phyloP scores from a whole-genome alignment of 1,140 invertebrate genomes.

The Drosophila carrolli region DNA sequence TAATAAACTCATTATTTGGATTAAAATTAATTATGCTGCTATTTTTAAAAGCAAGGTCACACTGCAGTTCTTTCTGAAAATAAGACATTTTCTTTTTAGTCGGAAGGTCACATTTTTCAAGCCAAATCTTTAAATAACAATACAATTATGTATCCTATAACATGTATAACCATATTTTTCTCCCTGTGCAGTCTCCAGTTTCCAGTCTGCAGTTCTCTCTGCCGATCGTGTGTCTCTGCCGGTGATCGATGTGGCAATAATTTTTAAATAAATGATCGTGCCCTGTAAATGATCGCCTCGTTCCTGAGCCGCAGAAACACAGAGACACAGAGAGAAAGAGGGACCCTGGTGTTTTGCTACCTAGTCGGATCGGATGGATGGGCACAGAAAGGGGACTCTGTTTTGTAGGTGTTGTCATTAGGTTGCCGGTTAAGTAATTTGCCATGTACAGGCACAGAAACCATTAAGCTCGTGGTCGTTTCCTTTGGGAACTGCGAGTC shows the following conservation, averaged over 20 bases:
- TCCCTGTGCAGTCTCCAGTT: slow-evolving; percentile 15
- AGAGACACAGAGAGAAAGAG: slow-evolving; percentile 18
- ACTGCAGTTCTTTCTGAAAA: not conserved
- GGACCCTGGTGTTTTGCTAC: slow-evolving; percentile 26
- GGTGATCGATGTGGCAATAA: slow-evolving; percentile 83
- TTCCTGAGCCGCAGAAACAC: slow-evolving; percentile 24
- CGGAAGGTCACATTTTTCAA: not conserved
- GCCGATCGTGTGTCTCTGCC: slow-evolving; percentile 43
- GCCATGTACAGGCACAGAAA: slow-evolving; percentile 62
- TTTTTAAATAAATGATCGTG: slow-evolving; percentile 83
- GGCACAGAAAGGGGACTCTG: slow-evolving; percentile 3
- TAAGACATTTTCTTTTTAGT: too few species aligned
- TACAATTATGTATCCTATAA: too few species aligned
- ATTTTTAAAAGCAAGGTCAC: not conserved
- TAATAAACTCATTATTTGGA: too few species aligned
- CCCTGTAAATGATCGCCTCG: slow-evolving; percentile 72
- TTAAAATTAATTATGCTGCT: too few species aligned
- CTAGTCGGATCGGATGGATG: slow-evolving; percentile 2
- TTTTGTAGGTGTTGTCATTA: slow-evolving; percentile 78
- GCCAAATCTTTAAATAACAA: too few species aligned
- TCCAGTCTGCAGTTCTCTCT: slow-evolving; percentile 20
- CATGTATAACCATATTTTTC: not conserved
- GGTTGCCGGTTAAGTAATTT: slow-evolving; percentile 75
- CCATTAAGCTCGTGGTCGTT: slow-evolving; percentile 56
- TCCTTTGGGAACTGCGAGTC: not conserved